Conservation (phyloP, 2,113 vertebrate genomes). For the Pluvialis apricaria region DNA sequence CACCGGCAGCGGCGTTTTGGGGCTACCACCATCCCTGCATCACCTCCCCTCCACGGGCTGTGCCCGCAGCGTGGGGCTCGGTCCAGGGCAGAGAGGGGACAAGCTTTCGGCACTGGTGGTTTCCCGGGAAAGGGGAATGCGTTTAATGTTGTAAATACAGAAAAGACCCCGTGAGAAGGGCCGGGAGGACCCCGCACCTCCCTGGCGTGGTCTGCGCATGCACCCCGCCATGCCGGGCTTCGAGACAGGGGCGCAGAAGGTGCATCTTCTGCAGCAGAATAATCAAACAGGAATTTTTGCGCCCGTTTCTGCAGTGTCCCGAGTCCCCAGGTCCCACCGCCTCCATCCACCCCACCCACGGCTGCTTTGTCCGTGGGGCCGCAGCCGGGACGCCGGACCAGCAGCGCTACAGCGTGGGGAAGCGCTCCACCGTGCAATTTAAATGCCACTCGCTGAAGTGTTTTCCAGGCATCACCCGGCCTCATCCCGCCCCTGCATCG, state of each 20-base stretch:
- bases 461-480: background rate
- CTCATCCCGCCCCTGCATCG: background rate
- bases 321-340: background rate
- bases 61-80: rapidly evolving
- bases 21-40: background rate
- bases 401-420: background rate
- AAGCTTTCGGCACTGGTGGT: background rate
- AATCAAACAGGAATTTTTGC: background rate
- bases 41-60: too few species aligned
- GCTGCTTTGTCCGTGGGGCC: background rate
- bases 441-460: background rate
- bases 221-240: rapidly evolving
- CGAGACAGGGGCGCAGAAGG: background rate
- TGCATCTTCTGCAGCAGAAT: background rate
- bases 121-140: background rate
- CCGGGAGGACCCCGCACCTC: background rate
- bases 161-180: background rate
- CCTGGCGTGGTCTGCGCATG: rapidly evolving
- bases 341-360: background rate
- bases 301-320: rapidly evolving
- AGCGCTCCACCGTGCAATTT: rapidly evolving
- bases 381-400: background rate
- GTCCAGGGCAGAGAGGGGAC: background rate
- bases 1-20: background rate
- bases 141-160: background rate